Evolutionary conservation across 2,797 vertebrate genomes (phyloP).

Genomic region (Delichon dasypus): DNA sequence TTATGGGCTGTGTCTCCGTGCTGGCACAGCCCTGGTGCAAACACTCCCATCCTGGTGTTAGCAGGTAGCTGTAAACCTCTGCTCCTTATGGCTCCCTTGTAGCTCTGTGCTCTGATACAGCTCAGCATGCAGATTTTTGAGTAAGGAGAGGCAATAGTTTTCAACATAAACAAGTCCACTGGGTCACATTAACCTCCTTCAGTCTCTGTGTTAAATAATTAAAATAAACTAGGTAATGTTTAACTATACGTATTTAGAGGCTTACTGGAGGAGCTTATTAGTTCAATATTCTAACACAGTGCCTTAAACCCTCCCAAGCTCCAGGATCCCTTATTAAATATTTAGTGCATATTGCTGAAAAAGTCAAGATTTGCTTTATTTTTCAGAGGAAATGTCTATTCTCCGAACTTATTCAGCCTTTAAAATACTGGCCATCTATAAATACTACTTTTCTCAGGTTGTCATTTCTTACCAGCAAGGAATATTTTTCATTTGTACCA

Average conservation of each 20-base stretch:
- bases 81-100: constrained; percentile 19
- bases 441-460: background rate
- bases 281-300: constrained; percentile 40
- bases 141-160: constrained; percentile 43
- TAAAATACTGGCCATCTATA: constrained; percentile 1
- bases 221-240: constrained; percentile 57
- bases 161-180: constrained; percentile 43
- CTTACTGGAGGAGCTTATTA: constrained; percentile 54
- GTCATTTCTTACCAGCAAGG: background rate
- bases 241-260: constrained; percentile 33
- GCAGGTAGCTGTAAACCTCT: constrained; percentile 42
- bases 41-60: background rate
- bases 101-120: constrained; percentile 43
- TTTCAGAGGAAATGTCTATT: constrained; percentile 19
- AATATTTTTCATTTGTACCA: constrained; percentile 27
- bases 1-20: background rate
- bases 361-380: constrained; percentile 60
- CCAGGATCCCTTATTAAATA: constrained; percentile 50
- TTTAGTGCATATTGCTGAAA: constrained; percentile 45
- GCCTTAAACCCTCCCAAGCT: constrained; percentile 43
- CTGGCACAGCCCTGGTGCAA: background rate
- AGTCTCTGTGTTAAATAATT: constrained; percentile 44
- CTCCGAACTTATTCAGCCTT: constrained; percentile 4
- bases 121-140: constrained; percentile 60
- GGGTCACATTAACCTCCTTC: constrained; percentile 53